These are phyloP conservation scores for Nixonia krombeini DNA, from an alignment of 1,140 invertebrate genomes.

Conservation along the genomic window DNA sequence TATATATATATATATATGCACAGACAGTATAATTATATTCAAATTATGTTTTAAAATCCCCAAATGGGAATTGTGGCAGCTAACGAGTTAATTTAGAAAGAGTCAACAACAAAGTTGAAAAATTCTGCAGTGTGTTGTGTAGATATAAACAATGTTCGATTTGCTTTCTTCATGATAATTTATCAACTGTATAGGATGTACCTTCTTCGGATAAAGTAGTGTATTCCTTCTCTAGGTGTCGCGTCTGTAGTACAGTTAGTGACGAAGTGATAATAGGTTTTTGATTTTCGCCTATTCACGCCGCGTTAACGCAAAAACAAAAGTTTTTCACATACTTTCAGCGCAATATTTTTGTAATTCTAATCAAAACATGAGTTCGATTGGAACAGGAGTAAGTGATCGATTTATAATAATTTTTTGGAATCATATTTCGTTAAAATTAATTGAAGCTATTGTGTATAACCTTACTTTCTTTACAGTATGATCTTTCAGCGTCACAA, in stretches of 20 bases:
- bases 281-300: slow-evolving; percentile 52
- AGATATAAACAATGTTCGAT: too few relatives aligned
- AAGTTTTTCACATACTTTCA: slow-evolving; percentile 18
- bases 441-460: slow-evolving; percentile 21
- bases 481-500: slow-evolving; percentile 99
- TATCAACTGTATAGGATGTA: too few relatives aligned
- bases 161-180: too few relatives aligned
- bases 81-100: too few relatives aligned
- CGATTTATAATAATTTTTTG: slow-evolving; percentile 16
- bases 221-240: background rate
- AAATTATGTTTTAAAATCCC: too few relatives aligned
- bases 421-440: slow-evolving; percentile 18
- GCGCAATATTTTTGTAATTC: slow-evolving; percentile 5
- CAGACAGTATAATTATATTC: too few relatives aligned
- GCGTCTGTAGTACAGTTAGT: background rate
- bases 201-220: background rate
- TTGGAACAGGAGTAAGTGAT: slow-evolving; percentile 92
- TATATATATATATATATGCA: too few relatives aligned
- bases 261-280: slow-evolving; percentile 4
- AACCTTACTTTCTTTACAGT: slow-evolving; percentile 76
- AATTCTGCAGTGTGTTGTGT: too few relatives aligned
- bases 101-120: too few relatives aligned
- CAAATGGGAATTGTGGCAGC: too few relatives aligned
- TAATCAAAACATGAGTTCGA: slow-evolving; percentile 87
- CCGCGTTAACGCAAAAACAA: slow-evolving; percentile 20